Evolutionary conservation across 1,140 invertebrate genomes (phyloP).

Genomic region (Akabosia matsudoensis): DNA sequence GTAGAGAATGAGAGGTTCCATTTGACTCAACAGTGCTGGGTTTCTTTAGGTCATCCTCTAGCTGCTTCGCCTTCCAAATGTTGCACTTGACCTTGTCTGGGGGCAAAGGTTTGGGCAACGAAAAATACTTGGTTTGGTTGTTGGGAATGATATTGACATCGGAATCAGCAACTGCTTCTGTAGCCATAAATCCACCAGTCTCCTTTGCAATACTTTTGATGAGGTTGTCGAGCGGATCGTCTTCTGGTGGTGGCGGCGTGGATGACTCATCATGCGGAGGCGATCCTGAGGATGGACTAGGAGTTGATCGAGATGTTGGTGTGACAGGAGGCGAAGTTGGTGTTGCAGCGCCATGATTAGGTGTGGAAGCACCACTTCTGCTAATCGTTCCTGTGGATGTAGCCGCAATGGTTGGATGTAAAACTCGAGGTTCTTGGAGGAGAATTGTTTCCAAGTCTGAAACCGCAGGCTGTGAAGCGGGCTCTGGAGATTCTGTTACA

Average conservation of each 20-base stretch:
- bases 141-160: conserved; percentile 52
- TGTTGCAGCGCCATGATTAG: conserved; percentile 11
- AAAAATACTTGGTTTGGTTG: conserved; percentile 55
- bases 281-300: conserved; percentile 43
- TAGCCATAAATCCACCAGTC: conserved; percentile 49
- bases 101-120: conserved; percentile 64
- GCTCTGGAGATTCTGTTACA: conserved; percentile 11
- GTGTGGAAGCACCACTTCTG: conserved; percentile 22
- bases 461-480: conserved; percentile 23
- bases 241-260: conserved; percentile 45
- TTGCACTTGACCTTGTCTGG: conserved; percentile 90
- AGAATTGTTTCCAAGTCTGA: conserved; percentile 21
- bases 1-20: conserved; percentile 38
- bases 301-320: conserved; percentile 43
- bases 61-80: conserved; percentile 71
- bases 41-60: conserved; percentile 57
- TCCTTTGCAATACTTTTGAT: conserved; percentile 63
- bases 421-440: conserved; percentile 27
- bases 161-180: conserved; percentile 31
- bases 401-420: conserved; percentile 27
- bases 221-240: conserved; percentile 61
- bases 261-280: conserved; percentile 24
- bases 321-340: conserved; percentile 40
- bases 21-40: conserved; percentile 49
- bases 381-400: not conserved